These are phyloP conservation scores for Papilio elwesi DNA, from an alignment of 2,888 invertebrate species.

Conservation along the genomic window DNA sequence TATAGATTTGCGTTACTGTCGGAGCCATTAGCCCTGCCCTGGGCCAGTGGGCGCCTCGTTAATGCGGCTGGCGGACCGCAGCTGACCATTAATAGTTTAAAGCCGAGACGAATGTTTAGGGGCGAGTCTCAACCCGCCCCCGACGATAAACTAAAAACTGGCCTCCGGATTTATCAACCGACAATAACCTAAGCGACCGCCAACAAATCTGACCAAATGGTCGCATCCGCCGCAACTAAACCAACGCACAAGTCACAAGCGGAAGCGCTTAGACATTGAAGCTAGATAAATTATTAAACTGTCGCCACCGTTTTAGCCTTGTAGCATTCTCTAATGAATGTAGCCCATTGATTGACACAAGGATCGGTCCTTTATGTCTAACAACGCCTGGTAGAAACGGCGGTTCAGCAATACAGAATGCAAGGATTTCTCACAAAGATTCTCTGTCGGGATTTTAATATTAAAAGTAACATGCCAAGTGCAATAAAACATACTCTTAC, in stretches of 20 bases:
- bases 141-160: conserved; percentile 71
- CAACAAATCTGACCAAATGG: conserved; percentile 70
- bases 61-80: conserved; percentile 36
- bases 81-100: conserved; percentile 52
- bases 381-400: too few species aligned
- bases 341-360: too few species aligned
- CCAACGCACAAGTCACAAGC: conserved; percentile 40
- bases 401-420: too few species aligned
- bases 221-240: conserved; percentile 43
- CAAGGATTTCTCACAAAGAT: too few species aligned
- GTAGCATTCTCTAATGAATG: too few species aligned
- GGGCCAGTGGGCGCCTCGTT: conserved; percentile 7
- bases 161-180: conserved; percentile 53
- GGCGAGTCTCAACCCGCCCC: conserved; percentile 50
- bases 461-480: too few species aligned
- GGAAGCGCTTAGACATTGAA: conserved; percentile 38
- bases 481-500: too few species aligned
- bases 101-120: conserved; percentile 49
- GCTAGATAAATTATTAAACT: background rate
- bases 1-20: conserved; percentile 16
- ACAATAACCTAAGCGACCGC: conserved; percentile 60
- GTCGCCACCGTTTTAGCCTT: too few species aligned
- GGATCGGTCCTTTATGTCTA: too few species aligned
- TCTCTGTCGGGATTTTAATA: too few species aligned
- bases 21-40: conserved; percentile 16